Conservation (phyloP, 2,888 invertebrate species). For the Drosophila algonquin region DNA sequence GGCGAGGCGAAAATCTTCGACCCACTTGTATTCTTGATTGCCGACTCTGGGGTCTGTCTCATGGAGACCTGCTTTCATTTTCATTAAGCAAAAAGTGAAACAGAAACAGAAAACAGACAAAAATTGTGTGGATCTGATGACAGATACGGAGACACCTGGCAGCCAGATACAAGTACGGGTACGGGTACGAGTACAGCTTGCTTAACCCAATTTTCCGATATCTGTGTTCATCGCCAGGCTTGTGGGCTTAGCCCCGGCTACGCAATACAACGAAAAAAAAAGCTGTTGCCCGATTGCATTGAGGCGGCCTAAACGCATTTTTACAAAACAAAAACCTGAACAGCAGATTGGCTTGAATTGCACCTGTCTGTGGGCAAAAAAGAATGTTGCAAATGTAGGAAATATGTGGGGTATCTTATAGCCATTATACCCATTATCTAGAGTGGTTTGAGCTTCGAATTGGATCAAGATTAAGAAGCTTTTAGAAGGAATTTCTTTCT, state of each 20-base stretch:
- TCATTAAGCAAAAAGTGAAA: slow-evolving; percentile 65
- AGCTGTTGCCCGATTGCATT: slow-evolving; percentile 33
- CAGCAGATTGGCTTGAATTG: slow-evolving; percentile 24
- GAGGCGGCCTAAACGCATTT: slow-evolving; percentile 61
- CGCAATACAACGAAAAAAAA: slow-evolving; percentile 46
- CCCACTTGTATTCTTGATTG: slow-evolving; percentile 40
- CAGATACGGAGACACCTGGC: slow-evolving; percentile 21
- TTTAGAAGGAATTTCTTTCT: too few relatives aligned
- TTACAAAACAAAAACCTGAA: slow-evolving; percentile 26
- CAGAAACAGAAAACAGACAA: slow-evolving; percentile 23
- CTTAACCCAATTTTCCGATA: slow-evolving; percentile 72
- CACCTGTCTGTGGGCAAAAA: slow-evolving; percentile 51
- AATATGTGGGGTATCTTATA: slow-evolving; percentile 1
- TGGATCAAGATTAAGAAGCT: too few relatives aligned
- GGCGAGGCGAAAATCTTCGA: slow-evolving; percentile 44
- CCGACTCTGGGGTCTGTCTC: background rate
- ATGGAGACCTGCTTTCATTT: slow-evolving; percentile 71
- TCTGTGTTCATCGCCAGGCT: slow-evolving; percentile 46
- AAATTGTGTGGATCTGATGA: slow-evolving; percentile 39
- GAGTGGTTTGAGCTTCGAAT: too few relatives aligned
- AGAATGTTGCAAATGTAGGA: slow-evolving; percentile 26
- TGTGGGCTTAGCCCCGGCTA: slow-evolving; percentile 62
- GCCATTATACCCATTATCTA: slow-evolving; percentile 24
- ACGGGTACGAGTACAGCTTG: slow-evolving; percentile 38
- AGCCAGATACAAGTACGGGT: too few relatives aligned